Percentiles rank a stretch among this genome's conserved stretches.
These are phyloP conservation scores for Hyperopisus bebe DNA, from an alignment of 2,113 vertebrate genomes.

Conservation along the genomic window DNA sequence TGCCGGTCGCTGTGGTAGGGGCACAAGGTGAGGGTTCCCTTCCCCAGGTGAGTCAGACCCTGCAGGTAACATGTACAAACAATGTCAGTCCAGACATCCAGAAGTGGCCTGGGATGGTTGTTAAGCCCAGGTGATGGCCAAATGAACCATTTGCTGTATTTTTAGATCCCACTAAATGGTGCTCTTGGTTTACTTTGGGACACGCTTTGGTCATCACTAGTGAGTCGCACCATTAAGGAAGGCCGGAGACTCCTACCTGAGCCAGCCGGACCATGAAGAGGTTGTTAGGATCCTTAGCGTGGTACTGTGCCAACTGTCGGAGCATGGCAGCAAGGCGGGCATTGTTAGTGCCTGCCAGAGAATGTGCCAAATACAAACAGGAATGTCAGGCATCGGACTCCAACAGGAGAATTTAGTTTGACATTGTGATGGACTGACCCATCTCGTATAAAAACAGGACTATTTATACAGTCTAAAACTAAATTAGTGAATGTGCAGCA, in stretches of 20 bases:
- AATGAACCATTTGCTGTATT: background rate
- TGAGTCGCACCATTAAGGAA: background rate
- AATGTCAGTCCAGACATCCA: background rate
- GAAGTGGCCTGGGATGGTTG: background rate
- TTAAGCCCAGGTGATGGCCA: background rate
- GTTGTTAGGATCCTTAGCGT: constrained; percentile 98
- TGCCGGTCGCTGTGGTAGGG: constrained; percentile 97
- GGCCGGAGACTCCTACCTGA: constrained; percentile 66
- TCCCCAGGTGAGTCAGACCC: constrained; percentile 95
- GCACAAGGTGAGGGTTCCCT: constrained; percentile 94
- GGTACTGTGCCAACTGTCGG: constrained; percentile 92
- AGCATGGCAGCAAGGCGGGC: constrained; percentile 94
- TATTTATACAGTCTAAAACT: background rate
- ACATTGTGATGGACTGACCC: background rate
- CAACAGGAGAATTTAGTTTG: background rate
- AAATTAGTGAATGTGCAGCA: background rate
- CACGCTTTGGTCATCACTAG: background rate
- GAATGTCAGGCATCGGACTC: background rate
- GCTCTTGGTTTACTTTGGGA: background rate
- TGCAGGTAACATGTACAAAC: constrained; percentile 39
- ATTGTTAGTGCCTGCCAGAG: constrained; percentile 83
- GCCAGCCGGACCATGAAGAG: constrained; percentile 98
- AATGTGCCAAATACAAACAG: background rate
- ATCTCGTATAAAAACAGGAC: background rate
- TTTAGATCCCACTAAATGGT: background rate